Evolutionary conservation across 30 jellyfish, hydroid and myxozoan genomes (phyloP), one percentile per base, ranked within the genome.

Genomic region (Chrysaora quinquecirrha): DNA sequence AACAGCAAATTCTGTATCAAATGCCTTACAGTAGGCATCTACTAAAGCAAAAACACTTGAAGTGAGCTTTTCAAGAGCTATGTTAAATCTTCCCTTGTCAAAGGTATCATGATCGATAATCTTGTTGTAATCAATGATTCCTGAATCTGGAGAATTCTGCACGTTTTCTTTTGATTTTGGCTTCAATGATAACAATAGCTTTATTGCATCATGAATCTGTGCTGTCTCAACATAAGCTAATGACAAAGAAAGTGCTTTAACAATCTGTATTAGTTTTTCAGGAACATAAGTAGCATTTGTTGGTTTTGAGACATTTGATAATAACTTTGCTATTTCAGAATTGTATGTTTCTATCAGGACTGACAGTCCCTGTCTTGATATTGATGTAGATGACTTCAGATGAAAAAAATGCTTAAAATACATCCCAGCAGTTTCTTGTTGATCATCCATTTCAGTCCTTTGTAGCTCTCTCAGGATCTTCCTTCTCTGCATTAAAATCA

Each of bases 301-400:
- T 19, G 81, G n/a, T 32, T 83, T 49, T 16, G 97, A 3, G 28
- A 87, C 98, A 60, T 83, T 80, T 38, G 58, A 21, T 0, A 86
- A n/a, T 21, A 93, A 78, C 67, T 64, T 63, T 19, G 93, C 97
- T 46, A 78, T 95, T 81, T 93, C 98, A n/a, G 48, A 32, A 63
- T 93, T 87, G 32, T 93, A 93, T n/a, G 97, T 79, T 11, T 93
- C 98, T 16, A 93, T 80, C 24, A 93, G 61, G 16, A 93, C 89
- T 21, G 90, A 76, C 87, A 93, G 47, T 1, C 98, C 98, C 28
- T 83, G 97, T 63, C 95, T 82, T 29, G 98, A 86, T 0, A 93
- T 83, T 24, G 96, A 70, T n/a, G 95, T 74, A 31, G 88, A 30
- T 27, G 87, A 3, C 23, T 71, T 60, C 50, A 67, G 46, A 12